Conservation (phyloP, 2,888 invertebrate genomes). For the Conomelus anceps region DNA sequence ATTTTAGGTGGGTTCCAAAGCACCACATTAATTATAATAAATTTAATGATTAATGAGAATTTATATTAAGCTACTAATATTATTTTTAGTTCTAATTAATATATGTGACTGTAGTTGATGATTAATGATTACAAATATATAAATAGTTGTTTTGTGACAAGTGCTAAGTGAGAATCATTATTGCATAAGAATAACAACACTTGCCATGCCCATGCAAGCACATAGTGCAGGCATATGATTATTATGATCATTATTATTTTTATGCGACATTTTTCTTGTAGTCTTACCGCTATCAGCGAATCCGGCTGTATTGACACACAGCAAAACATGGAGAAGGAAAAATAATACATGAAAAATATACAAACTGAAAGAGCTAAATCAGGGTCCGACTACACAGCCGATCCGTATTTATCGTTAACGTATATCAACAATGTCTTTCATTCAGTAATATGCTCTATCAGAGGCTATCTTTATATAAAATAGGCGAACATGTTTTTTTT, state of each 20-base stretch:
- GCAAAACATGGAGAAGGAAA: background rate
- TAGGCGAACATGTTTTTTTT: too few species aligned
- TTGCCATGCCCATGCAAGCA: background rate
- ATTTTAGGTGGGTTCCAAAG: too few species aligned
- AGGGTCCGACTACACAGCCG: too few species aligned
- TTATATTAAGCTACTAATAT: too few species aligned
- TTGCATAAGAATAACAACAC: background rate
- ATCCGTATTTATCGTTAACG: too few species aligned
- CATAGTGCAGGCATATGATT: background rate
- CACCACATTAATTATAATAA: too few species aligned
- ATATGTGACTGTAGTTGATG: background rate
- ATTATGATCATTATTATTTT: background rate
- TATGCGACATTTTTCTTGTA: background rate
- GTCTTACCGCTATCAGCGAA: slow-evolving; percentile 27
- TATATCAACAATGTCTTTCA: too few species aligned
- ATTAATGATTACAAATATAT: background rate
- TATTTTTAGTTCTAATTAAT: background rate
- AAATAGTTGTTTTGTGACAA: background rate
- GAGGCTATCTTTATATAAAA: too few species aligned
- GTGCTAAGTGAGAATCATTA: background rate
- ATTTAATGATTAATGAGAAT: too few species aligned
- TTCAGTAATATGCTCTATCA: too few species aligned
- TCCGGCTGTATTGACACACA: slow-evolving; percentile 20
- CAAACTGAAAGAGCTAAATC: background rate
- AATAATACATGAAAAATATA: background rate